Evolutionary conservation across 2,113 vertebrate species (phyloP), one percentile per base, ranked within the genome.

Genomic region (Galbula dea): DNA sequence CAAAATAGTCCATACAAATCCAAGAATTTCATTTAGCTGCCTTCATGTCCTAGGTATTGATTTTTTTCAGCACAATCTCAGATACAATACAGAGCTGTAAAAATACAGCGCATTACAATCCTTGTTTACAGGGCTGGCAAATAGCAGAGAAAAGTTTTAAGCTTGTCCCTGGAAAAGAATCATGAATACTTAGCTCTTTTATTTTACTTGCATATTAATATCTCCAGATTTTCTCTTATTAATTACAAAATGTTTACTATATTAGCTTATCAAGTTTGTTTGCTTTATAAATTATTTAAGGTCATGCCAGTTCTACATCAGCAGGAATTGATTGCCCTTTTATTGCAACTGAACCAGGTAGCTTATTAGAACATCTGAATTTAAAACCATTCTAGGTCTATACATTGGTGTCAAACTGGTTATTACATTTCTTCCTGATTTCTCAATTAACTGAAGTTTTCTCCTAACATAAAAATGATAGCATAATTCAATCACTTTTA

Each of bases 401-500:
- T 18, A 29, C 7, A 15, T 52, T 41, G 14, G 23, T 74, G 22
- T 69, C 32, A 76, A 91, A 24, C 10, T 15, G 7, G 11, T 48
- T 91, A 73, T 51, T 76, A 89, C 2, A 9, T 88, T 93, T 88
- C 30, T 86, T 69, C 7, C 13, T 22, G 6, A 27, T 43, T 92
- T 92, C 80, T 74, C 51, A 43, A 29, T 93, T 77, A 90, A 80
- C 4, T 11, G 54, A 88, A 78, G 4, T 12, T 61, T 78, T 89
- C 27, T 84, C 36, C 19, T 75, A 78, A 43, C 32, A 51, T 67
- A 59, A 45, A 90, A 78, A 39, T 39, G 3, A 34, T 29, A 65
- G 22, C 9, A 65, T 43, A 88, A 80, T 83, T 66, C 68, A 77
- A 52, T 73, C 34, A 76, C 26, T 80, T 93, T 86, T 83, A 69